Evolutionary conservation across 2,113 vertebrate species (phyloP).

Genomic region (Callionymus lyra): DNA sequence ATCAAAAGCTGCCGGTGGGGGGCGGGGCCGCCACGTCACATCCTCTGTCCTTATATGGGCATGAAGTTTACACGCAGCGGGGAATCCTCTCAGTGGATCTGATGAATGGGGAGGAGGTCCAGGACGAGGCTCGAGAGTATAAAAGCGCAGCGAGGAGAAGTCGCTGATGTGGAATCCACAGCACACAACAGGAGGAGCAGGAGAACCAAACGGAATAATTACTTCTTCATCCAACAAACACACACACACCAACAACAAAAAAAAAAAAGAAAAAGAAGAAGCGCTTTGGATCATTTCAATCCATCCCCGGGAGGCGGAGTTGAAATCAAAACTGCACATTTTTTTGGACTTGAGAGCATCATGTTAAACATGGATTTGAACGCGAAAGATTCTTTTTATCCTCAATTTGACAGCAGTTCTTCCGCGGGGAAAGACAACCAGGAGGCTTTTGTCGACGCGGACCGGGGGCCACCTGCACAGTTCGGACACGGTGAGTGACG

Average conservation of each 20-base stretch:
- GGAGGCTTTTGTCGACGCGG: conserved; percentile 66
- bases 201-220: conserved; percentile 54
- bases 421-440: conserved; percentile 59
- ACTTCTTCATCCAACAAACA: conserved; percentile 20
- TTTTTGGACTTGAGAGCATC: conserved; percentile 39
- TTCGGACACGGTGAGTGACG: conserved; percentile 74
- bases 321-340: conserved; percentile 28
- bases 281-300: conserved; percentile 51
- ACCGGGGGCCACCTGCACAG: conserved; percentile 64
- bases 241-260: too few relatives aligned
- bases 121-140: conserved; percentile 76
- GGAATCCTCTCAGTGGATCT: conserved; percentile 95
- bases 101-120: conserved; percentile 88
- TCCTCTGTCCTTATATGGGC: conserved; percentile 98
- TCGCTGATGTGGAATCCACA: conserved; percentile 67
- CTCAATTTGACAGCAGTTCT: conserved; percentile 77
- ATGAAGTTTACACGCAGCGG: conserved; percentile 90
- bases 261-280: too few relatives aligned
- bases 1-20: conserved; percentile 32
- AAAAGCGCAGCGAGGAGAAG: conserved; percentile 72
- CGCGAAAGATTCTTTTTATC: conserved; percentile 79
- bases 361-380: conserved; percentile 94
- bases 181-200: conserved; percentile 66
- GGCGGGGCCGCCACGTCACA: conserved; percentile 82
- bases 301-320: conserved; percentile 29